Evolutionary conservation across 2,888 invertebrate genomes (phyloP).

Genomic region (Phania funesta): DNA sequence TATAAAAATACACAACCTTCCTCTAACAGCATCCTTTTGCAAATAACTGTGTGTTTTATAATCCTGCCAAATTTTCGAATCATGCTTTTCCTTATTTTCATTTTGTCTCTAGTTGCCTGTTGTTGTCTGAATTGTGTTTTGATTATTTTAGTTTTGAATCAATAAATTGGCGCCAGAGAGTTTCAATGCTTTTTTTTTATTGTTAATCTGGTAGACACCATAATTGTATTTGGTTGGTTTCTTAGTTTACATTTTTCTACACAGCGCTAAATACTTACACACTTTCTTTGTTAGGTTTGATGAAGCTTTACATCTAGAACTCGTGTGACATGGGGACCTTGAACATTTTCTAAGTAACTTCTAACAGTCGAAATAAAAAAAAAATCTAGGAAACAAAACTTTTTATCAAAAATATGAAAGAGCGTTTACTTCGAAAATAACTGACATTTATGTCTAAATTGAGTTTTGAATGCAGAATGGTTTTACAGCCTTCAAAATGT

Average conservation of each 20-base stretch:
- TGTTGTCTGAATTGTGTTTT: slow-evolving; percentile 35
- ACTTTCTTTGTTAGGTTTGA: background rate
- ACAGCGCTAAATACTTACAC: background rate
- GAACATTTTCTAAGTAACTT: background rate
- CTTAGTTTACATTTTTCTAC: slow-evolving; percentile 20
- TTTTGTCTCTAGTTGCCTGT: slow-evolving; percentile 1
- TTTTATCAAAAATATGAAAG: too few species aligned
- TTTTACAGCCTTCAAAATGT: too few species aligned
- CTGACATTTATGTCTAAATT: too few species aligned
- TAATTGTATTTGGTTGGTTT: slow-evolving; percentile 44
- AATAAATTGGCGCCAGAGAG: slow-evolving; percentile 68
- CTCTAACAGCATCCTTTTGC: slow-evolving; percentile 61
- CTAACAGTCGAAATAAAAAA: background rate
- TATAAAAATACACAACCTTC: slow-evolving; percentile 49
- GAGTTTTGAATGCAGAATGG: too few species aligned
- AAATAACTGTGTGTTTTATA: slow-evolving; percentile 48
- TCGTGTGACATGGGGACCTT: background rate
- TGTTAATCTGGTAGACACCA: slow-evolving; percentile 46
- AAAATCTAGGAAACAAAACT: too few species aligned
- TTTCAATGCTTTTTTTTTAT: slow-evolving; percentile 29
- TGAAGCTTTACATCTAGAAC: background rate
- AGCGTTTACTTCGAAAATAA: too few species aligned
- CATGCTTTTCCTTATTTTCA: background rate
- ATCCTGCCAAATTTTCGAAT: slow-evolving; percentile 44
- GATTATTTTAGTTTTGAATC: slow-evolving; percentile 52